phyloP scores from a whole-genome alignment of 2,888 invertebrate species.

The Thymelicus lineola region DNA sequence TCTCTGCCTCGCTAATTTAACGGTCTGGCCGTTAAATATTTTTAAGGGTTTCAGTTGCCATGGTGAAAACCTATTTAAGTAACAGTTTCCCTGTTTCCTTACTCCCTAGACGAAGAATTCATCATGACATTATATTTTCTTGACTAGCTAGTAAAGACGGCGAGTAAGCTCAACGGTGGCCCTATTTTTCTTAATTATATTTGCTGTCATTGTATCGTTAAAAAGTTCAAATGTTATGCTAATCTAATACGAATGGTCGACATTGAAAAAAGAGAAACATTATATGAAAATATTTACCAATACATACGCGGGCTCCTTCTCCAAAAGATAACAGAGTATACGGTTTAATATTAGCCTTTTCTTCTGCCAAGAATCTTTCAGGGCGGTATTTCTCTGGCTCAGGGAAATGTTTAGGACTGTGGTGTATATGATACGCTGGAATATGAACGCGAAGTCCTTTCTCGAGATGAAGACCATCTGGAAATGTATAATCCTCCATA shows the following conservation, averaged over 20 bases:
- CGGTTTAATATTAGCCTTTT: constrained; percentile 51
- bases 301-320: constrained; percentile 60
- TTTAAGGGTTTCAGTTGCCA: too few relatives aligned
- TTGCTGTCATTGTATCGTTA: background rate
- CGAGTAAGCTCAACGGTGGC: too few relatives aligned
- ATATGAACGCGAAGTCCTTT: constrained; percentile 57
- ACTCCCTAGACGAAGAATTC: too few relatives aligned
- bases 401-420: constrained; percentile 54
- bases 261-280: background rate
- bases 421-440: constrained; percentile 58
- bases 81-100: too few relatives aligned
- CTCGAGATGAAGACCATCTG: constrained; percentile 56
- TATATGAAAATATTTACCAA: constrained; percentile 52
- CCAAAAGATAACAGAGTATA: constrained; percentile 62
- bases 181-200: background rate
- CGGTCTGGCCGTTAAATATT: too few relatives aligned
- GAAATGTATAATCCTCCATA: constrained; percentile 58
- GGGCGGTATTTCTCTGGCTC: constrained; percentile 58
- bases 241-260: too few relatives aligned
- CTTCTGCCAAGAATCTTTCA: constrained; percentile 57
- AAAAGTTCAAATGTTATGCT: too few relatives aligned
- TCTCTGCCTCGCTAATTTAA: too few relatives aligned
- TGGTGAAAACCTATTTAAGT: too few relatives aligned
- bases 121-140: too few relatives aligned
- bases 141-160: too few relatives aligned